Conservation (phyloP, 2,797 vertebrate species). For the Poliocrania exsul region DNA sequence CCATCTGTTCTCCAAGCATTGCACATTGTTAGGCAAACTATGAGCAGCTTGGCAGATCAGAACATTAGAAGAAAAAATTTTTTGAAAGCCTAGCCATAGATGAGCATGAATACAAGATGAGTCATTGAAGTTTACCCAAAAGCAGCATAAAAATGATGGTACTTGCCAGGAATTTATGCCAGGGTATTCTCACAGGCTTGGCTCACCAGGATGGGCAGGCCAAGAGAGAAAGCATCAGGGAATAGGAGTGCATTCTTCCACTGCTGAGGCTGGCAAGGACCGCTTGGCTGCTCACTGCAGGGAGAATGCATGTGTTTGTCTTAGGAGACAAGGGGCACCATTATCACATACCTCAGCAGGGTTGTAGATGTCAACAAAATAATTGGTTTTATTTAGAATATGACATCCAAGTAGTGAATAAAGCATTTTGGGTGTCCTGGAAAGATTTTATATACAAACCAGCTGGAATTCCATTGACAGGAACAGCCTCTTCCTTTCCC, state of each 20-base stretch:
- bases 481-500: constrained; percentile 50
- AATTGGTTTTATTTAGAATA: constrained; percentile 53
- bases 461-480: constrained; percentile 51
- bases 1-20: constrained; percentile 15
- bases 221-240: background rate
- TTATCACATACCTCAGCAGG: constrained; percentile 61
- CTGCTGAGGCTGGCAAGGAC: background rate
- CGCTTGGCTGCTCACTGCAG: background rate
- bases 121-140: constrained; percentile 46
- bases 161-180: constrained; percentile 19
- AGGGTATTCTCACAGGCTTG: background rate
- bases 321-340: constrained; percentile 54
- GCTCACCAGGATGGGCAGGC: accelerated
- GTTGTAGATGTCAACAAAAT: constrained; percentile 46
- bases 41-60: background rate
- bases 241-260: background rate
- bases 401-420: constrained; percentile 38
- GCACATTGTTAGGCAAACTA: constrained; percentile 24
- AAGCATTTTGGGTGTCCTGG: constrained; percentile 54
- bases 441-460: constrained; percentile 52
- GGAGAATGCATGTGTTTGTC: constrained; percentile 24
- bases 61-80: background rate
- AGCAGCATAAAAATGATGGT: constrained; percentile 36
- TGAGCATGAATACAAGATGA: constrained; percentile 48
- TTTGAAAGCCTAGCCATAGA: background rate